Evolutionary conservation across 2,888 invertebrate species (phyloP), one percentile per base, ranked within the genome.

Genomic region (Adelphocoris suturalis): DNA sequence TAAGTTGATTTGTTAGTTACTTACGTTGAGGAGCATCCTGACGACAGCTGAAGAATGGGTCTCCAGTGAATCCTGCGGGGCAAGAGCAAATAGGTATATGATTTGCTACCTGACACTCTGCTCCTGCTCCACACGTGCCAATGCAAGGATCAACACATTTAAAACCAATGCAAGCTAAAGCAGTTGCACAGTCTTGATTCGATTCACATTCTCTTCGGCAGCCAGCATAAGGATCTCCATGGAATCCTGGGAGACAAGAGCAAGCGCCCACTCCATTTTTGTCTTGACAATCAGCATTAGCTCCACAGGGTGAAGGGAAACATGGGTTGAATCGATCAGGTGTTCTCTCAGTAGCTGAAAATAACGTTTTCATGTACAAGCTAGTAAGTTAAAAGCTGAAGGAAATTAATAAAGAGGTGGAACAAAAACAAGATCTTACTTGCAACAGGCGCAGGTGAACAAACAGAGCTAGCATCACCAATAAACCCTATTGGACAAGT

Each of bases 91-190:
- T 95, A 23, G 97, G 97, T 82, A 97, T 95, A 93, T 97, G 97
- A 91, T 96, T 96, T 92, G 96, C 95, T 0, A 97, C 97, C 13
- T 94, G 95, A 92, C 98, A 98, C 92, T 96, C 95, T 11, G 98
- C 97, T 91, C 96, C 95, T 82, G 95, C 95, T 16, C 98, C 98
- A 93, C 98, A 98, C 27, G 97, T 96, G 91, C 96, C 96, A 0
- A 96, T 96, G 92, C 97, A 98, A 0, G 97, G 97, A 94, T 98
- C 96, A 46, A 96, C 94, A 92, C 98, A 98, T 93, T 97, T 97
- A 92, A 95, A 97, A 81, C 96, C 95, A 48, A 96, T 95, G 92
- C 98, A 98, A 23, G 97, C 96, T 91, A 96, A 94, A 90, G 95
- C 94, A 0, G 95, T 93, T n/a, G 95, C 93, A 92, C 98, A 98